Evolutionary conservation across 2,888 invertebrate species (phyloP), one percentile per base, ranked within the genome.

Genomic region (Plagodis dolabraria): DNA sequence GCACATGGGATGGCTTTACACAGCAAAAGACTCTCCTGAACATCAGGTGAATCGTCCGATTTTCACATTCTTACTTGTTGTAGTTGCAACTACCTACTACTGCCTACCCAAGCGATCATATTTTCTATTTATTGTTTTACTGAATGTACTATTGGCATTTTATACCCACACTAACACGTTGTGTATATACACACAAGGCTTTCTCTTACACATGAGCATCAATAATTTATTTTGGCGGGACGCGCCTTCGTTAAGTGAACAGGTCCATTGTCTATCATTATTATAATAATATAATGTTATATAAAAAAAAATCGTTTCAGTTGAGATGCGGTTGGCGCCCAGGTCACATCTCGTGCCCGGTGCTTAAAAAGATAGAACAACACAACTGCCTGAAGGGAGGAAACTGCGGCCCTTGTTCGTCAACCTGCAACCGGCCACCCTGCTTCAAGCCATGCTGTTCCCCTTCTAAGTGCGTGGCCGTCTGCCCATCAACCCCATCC

Each of bases 261-360:
- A 22, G 4, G 22, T 22, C 22, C 4, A 22, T 22, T 22, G 2
- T 38, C n/a, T 8, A 7, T 9, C n/a, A n/a, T n/a, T n/a, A n/a
- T 38, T n/a, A 11, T 7, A 2, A 36, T 7, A 12, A 11, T 5
- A 11, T 35, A 36, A 36, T 22, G 10, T 52, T 5, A 33, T 22
- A 35, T 38, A 22, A 0, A 2, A 10, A 36, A 33, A 6, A 38
- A n/a, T 44, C 11, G 4, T 60, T 55, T 33, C 55, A 92, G 92
- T 72, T 89, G 51, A 79, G 89, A 60, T 92, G 92, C 69, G 92
- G 92, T 38, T 92, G 92, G 92, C 88, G 92, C 7, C 92, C 92
- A 6, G 92, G 92, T n/a, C 92, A 92, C 71, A 90, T 92, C 55
- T 85, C 87, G 22, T 91, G 91, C 65, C 77, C 86, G 5, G 92